Percentiles rank a stretch among this genome's conserved stretches.
phyloP scores from a whole-genome alignment of 1,140 invertebrate genomes.

The Chironomus striatipennis region DNA sequence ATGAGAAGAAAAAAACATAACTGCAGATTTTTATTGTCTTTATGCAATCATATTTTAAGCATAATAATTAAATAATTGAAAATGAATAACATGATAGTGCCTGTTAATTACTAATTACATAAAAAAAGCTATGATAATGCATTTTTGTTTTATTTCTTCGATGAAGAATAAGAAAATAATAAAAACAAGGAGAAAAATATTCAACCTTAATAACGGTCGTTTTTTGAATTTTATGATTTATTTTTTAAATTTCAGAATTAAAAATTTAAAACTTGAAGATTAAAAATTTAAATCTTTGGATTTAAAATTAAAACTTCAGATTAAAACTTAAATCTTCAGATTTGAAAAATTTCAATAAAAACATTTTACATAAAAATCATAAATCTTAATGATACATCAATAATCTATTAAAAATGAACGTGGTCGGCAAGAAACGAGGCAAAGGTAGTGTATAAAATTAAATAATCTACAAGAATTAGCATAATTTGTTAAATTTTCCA shows the following conservation, averaged over 20 bases:
- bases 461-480: too few species aligned
- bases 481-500: neutral
- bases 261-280: neutral
- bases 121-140: conserved; percentile 3
- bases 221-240: neutral
- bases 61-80: neutral
- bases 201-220: neutral
- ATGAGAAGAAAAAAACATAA: neutral
- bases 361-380: too few species aligned
- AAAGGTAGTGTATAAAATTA: too few species aligned
- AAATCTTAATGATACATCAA: too few species aligned
- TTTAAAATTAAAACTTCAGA: neutral
- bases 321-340: too few species aligned
- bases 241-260: neutral
- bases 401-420: too few species aligned
- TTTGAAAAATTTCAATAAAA: too few species aligned
- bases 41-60: conserved; percentile 2
- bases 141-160: neutral
- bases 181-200: neutral
- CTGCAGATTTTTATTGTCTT: neutral
- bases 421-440: too few species aligned
- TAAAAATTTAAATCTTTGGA: neutral
- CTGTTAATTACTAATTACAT: neutral
- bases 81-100: neutral
- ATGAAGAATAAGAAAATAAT: neutral